Base-by-base conservation (phyloP, 2,797 vertebrate species). In the Sciurus vulgaris region DNA sequence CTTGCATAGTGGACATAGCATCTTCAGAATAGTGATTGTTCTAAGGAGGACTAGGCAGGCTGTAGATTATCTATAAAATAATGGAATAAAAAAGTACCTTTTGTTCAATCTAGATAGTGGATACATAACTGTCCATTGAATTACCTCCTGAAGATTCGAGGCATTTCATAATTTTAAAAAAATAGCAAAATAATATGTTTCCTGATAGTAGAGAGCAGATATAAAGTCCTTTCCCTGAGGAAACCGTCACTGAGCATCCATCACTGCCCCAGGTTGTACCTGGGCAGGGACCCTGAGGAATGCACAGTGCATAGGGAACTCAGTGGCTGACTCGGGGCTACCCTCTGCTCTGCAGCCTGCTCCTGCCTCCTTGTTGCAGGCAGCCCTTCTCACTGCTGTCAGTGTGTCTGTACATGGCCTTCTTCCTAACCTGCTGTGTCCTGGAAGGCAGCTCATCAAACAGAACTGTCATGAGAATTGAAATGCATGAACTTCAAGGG, bases 81-180 rank as follows among this genome's bases (percentile, higher is more conserved):
- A 78, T n/a, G 4, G 41, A 78, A 47, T 67, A 38, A 91, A 91
- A 61, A 47, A 89, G 35, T 69, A 59, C 10, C 24, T 56, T 33
- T 70, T 69, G 65, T 72, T 87, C 76, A 81, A 81, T 74, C 13
- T 47, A 79, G 26, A 77, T 5, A 44, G 51, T 26, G 10, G 38
- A 35, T 38, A 51, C 12, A 6, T 30, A 51, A 78, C 13, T 94
- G n/a, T 51, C 51, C 74, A 51, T 22, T 89, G 86, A 94, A 74
- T 78, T 92, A 12, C 30, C 35, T 94, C 41, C 22, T 30, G n/a
- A 78, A 61, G 63, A 90, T 26, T 90, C 59, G 65, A 51, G 73
- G 79, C 61, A 92, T 70, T 88, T 73, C 28, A 33, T 30, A 51
- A 49, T 47, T 87, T 78, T 47, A 44, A 15, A n/a, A 38, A 70